A percentile compares a stretch with the other conserved stretches of the same genome.
Conservation (phyloP, 2,113 vertebrate genomes). For the Fulmarus glacialis region DNA sequence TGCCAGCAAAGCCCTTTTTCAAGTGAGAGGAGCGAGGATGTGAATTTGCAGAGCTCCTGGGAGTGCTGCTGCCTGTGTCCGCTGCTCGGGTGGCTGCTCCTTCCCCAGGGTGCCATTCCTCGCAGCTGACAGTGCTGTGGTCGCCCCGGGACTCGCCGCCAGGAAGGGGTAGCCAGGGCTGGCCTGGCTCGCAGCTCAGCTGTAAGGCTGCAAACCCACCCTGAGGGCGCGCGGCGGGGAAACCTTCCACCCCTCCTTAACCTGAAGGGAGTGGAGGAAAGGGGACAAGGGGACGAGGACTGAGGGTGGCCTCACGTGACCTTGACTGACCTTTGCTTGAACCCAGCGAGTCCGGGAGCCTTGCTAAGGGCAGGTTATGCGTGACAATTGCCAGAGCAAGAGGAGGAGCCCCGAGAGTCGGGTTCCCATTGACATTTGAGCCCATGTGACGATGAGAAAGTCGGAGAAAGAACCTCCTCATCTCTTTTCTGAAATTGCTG, state of each 20-base stretch:
- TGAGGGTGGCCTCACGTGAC: background rate
- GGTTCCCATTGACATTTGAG: background rate
- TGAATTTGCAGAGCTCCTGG: background rate
- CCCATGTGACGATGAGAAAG: background rate
- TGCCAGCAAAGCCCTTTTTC: background rate
- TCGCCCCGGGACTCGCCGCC: accelerated
- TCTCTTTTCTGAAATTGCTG: background rate
- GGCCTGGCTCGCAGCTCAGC: background rate
- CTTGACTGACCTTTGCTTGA: background rate
- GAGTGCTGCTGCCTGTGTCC: background rate
- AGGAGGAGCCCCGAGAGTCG: background rate
- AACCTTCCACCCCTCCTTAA: background rate
- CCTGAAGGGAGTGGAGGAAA: background rate
- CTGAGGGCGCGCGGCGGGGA: background rate
- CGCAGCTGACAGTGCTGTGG: accelerated
- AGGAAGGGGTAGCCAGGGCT: background rate
- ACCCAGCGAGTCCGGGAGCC: accelerated
- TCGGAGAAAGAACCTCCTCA: background rate
- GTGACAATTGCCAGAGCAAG: background rate
- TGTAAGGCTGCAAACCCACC: background rate
- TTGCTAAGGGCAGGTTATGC: background rate
- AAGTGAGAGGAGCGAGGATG: background rate
- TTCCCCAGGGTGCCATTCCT: background rate
- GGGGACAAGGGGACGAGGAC: background rate
- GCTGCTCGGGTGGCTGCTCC: background rate